Percentiles rank a stretch among this genome's conserved stretches.
Conservation (phyloP, 1,140 invertebrate species). For the Trachymyrmex cornetzi region DNA sequence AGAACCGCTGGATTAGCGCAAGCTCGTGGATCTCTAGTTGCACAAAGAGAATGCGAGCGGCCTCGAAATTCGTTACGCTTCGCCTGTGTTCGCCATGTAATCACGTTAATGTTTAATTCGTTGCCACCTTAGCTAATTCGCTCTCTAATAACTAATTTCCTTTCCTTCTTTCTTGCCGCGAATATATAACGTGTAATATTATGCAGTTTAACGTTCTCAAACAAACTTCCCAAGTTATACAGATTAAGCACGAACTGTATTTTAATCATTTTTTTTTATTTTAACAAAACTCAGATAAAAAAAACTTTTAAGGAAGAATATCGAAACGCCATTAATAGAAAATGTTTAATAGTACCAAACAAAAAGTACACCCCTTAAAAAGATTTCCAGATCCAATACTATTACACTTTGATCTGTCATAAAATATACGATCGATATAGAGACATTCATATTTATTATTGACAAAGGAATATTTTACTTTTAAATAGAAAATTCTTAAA, state of each 20-base stretch:
- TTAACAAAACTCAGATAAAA: not conserved
- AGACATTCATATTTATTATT: too few species aligned
- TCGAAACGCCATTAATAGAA: not conserved
- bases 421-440: too few species aligned
- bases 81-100: constrained; percentile 61
- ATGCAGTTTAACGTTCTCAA: constrained; percentile 18
- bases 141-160: constrained; percentile 53
- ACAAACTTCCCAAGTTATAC: not conserved
- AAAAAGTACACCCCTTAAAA: not conserved
- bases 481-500: too few species aligned
- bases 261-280: not conserved
- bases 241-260: not conserved
- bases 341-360: not conserved
- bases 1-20: constrained; percentile 71
- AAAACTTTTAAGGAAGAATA: not conserved
- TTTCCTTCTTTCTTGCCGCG: constrained; percentile 32
- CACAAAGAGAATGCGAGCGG: constrained; percentile 73
- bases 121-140: constrained; percentile 64
- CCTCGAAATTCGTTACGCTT: constrained; percentile 66
- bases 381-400: too few species aligned
- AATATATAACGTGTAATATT: constrained; percentile 63
- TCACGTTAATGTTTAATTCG: constrained; percentile 74
- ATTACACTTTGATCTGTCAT: too few species aligned
- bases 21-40: constrained; percentile 71
- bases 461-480: too few species aligned